Conservation (phyloP, 2,888 invertebrate species). For the Cantharis lateralis region DNA sequence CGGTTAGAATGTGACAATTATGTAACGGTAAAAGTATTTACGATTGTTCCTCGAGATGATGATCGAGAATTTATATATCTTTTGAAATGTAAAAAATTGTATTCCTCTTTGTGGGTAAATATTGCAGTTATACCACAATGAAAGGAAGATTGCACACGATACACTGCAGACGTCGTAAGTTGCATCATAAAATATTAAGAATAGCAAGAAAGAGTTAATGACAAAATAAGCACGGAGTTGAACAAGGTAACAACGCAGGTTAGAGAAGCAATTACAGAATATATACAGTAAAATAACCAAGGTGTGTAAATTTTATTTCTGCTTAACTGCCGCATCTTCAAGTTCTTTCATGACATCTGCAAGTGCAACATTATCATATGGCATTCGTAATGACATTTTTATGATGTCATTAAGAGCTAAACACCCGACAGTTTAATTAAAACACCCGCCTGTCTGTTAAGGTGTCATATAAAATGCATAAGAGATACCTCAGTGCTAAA, state of each 20-base stretch:
- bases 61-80: no score
- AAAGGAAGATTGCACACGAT: not conserved
- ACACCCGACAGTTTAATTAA: slow-evolving; percentile 43
- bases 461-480: slow-evolving; percentile 33
- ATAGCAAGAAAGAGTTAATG: slow-evolving; percentile 5
- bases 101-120: not conserved
- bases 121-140: slow-evolving; percentile 9
- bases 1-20: not conserved
- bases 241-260: slow-evolving; percentile 1
- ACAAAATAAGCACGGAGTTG: not conserved
- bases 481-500: slow-evolving; percentile 19
- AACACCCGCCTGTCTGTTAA: slow-evolving; percentile 34
- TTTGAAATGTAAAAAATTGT: not conserved
- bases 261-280: slow-evolving; percentile 22
- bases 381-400: slow-evolving; percentile 40
- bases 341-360: slow-evolving; percentile 27
- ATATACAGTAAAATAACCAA: slow-evolving; percentile 9
- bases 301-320: slow-evolving; percentile 22
- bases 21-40: not conserved
- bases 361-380: slow-evolving; percentile 36
- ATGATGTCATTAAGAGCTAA: slow-evolving; percentile 41
- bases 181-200: slow-evolving; percentile 8
- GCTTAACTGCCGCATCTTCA: slow-evolving; percentile 25
- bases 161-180: slow-evolving; percentile 5
- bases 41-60: no score